Evolutionary conservation across 1,140 invertebrate genomes (phyloP), one percentile per base, ranked within the genome.

Genomic region (Bradysia coprophila): DNA sequence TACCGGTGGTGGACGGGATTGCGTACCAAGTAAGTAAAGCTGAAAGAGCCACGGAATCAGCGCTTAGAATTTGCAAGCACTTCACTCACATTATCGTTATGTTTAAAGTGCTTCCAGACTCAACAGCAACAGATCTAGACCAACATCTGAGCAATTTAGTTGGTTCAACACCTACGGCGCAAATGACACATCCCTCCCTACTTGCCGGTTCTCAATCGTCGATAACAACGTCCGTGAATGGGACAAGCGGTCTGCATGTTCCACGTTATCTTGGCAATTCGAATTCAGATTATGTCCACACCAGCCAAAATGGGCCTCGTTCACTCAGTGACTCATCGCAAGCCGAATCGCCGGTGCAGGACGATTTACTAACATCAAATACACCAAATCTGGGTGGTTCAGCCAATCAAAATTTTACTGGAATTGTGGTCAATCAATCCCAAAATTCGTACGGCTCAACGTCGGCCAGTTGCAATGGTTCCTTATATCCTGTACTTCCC

Each of bases 281-380:
- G 21, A 38, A 38, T 38, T 28, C 21, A 23, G 56, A 59, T 24
- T 61, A 61, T 45, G 56, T 60, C 2, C 58, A 61, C 44, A 57
- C 58, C 37, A 61, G 57, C 46, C 57, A 61, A 43, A 61, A 61
- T 39, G 58, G 58, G 10, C 78, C 80, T 0, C 64, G 81, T 19
- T 82, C 79, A 2, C 52, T 86, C 18, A 82, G 79, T 40, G 79
- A 81, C 48, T 83, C 79, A n/a, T 83, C 79, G 11, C 76, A 81
- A 44, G 81, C 79, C 1, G 81, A 84, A 52, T 82, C 79, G 16
- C 81, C 80, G 1, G 79, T 83, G 2, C 80, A 84, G 60, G 80
- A 83, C 52, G 78, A 84, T 46, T 64, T 78, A 6, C 59, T 77
- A 21, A 66, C 68, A 1, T 71, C 68, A 3, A 71, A 71, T 47